Evolutionary conservation across 1,140 invertebrate species (phyloP).

Genomic region (Potamilus streckersoni): DNA sequence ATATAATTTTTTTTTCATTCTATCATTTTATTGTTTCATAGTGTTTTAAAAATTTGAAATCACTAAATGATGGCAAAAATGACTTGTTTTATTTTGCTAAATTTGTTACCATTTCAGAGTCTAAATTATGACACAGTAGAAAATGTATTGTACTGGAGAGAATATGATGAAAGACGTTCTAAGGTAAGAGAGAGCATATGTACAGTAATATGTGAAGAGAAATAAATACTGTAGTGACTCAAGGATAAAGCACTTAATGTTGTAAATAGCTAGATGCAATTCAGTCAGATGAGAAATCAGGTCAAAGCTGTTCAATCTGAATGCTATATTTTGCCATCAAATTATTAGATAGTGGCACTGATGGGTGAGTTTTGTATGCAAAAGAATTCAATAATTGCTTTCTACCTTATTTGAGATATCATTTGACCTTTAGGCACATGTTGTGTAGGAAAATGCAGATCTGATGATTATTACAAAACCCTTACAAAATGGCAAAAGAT

Average conservation of each 20-base stretch:
- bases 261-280: neutral
- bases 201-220: neutral
- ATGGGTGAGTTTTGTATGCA: neutral
- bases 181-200: constrained; percentile 41
- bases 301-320: neutral
- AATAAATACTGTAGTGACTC: neutral
- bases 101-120: constrained; percentile 55
- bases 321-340: neutral
- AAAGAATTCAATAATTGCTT: no score
- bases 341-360: neutral
- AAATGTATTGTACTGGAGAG: constrained; percentile 56
- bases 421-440: no score
- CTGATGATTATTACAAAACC: no score
- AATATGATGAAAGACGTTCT: constrained; percentile 49
- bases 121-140: constrained; percentile 65
- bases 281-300: neutral
- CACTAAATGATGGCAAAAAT: neutral
- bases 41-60: neutral
- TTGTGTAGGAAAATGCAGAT: no score
- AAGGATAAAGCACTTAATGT: neutral
- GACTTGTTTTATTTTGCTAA: neutral
- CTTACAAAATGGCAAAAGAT: no score
- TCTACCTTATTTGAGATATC: no score
- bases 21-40: neutral
- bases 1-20: neutral